phyloP scores from a whole-genome alignment of 2,113 vertebrate genomes.

The Chloropsis hardwickii region DNA sequence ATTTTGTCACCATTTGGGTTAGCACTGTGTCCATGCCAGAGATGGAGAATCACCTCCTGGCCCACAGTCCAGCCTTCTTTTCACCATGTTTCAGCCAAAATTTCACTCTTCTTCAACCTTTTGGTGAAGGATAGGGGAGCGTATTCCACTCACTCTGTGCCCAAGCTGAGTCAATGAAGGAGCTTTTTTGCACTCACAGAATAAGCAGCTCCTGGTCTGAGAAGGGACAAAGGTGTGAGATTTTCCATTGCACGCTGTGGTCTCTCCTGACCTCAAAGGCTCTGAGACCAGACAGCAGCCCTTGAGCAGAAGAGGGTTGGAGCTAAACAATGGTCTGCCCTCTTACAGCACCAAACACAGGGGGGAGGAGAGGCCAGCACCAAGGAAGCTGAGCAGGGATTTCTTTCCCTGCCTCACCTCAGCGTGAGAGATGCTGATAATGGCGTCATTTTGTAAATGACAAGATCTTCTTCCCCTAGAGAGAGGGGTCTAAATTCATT shows the following conservation, averaged over 20 bases:
- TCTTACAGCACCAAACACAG: neutral
- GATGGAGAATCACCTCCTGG: neutral
- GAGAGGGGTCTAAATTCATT: conserved; percentile 29
- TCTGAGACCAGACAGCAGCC: neutral
- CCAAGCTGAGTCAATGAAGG: neutral
- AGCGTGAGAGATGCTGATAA: neutral
- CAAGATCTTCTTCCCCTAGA: neutral
- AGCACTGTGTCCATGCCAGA: neutral
- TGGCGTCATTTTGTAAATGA: conserved; percentile 7
- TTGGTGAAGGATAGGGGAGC: neutral
- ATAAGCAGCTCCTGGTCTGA: neutral
- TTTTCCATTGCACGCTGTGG: neutral
- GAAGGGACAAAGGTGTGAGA: neutral
- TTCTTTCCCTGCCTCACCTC: neutral
- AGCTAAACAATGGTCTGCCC: neutral
- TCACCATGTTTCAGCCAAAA: neutral
- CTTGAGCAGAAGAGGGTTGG: neutral
- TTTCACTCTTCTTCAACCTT: neutral
- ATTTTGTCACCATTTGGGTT: neutral
- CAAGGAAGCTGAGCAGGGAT: neutral
- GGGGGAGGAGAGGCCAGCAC: neutral
- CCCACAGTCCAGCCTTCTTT: neutral
- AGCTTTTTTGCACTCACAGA: neutral
- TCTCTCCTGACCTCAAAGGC: neutral
- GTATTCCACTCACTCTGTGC: fast-evolving